Evolutionary conservation across 2,888 invertebrate genomes (phyloP).

Genomic region (Caenorhabditis becei): DNA sequence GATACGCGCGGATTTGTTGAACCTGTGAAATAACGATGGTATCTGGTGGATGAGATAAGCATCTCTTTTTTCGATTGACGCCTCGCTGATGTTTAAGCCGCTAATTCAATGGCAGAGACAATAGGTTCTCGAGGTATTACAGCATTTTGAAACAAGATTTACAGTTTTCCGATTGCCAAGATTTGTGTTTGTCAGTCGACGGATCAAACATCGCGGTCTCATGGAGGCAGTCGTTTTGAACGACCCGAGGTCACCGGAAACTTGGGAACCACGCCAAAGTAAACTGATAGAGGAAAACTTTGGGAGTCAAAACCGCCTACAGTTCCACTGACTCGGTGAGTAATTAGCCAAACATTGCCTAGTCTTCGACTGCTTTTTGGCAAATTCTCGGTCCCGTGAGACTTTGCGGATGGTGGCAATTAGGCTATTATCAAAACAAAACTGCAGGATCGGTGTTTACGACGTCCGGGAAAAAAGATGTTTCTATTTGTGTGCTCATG

Average conservation of each 20-base stretch:
- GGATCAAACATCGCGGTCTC: conserved; percentile 24
- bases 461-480: conserved; percentile 34
- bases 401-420: conserved; percentile 20
- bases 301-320: neutral
- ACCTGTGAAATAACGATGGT: conserved; percentile 55
- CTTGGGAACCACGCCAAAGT: conserved; percentile 9
- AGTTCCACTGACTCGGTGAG: conserved; percentile 13
- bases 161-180: neutral
- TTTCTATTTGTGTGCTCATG: conserved; percentile 54
- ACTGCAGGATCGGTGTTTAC: conserved; percentile 5
- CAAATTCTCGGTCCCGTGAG: neutral
- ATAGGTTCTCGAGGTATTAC: conserved; percentile 39
- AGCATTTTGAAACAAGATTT: conserved; percentile 36
- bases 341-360: conserved; percentile 17
- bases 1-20: conserved; percentile 47
- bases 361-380: neutral
- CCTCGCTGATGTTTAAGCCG: conserved; percentile 42
- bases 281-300: conserved; percentile 10
- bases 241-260: neutral
- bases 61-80: conserved; percentile 39
- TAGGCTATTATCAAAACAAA: conserved; percentile 47
- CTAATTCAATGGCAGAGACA: neutral
- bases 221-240: neutral
- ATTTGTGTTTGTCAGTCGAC: no score
- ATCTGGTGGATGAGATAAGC: conserved; percentile 45